These are phyloP conservation scores for Sebastes iracundus DNA, from an alignment of 2,797 vertebrate genomes.

Conservation along the genomic window DNA sequence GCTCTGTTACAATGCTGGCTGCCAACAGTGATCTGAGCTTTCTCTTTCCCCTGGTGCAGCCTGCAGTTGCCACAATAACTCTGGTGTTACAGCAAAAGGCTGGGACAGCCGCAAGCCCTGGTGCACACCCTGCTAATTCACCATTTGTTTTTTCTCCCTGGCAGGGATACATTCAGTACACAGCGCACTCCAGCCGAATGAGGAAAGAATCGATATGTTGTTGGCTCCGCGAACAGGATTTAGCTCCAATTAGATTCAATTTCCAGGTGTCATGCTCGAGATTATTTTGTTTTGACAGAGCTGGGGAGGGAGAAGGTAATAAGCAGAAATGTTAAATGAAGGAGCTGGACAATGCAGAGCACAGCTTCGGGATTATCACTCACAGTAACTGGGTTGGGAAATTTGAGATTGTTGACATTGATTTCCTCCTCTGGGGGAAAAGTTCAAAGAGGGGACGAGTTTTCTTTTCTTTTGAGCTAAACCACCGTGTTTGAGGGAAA, in stretches of 20 bases:
- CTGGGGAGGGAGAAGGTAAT: slow-evolving; percentile 39
- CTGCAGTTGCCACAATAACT: slow-evolving; percentile 65
- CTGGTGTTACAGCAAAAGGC: slow-evolving; percentile 31
- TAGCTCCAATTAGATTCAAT: slow-evolving; percentile 71
- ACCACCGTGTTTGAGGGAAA: slow-evolving; percentile 22
- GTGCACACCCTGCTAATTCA: slow-evolving; percentile 60
- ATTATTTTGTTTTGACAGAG: slow-evolving; percentile 66
- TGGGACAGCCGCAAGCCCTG: slow-evolving; percentile 38
- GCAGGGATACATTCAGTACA: slow-evolving; percentile 63
- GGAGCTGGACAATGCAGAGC: slow-evolving; percentile 13
- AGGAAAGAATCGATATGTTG: slow-evolving; percentile 62
- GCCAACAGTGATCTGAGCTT: slow-evolving; percentile 55
- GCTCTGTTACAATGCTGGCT: slow-evolving; percentile 45
- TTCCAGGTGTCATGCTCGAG: slow-evolving; percentile 67
- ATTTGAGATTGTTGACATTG: slow-evolving; percentile 21
- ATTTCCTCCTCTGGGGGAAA: slow-evolving; percentile 22
- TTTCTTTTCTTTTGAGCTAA: slow-evolving; percentile 27
- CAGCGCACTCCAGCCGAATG: slow-evolving; percentile 34
- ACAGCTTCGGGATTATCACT: slow-evolving; percentile 5
- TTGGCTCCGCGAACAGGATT: slow-evolving; percentile 53
- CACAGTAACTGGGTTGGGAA: slow-evolving; percentile 5
- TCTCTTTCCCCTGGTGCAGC: slow-evolving; percentile 22
- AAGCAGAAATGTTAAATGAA: slow-evolving; percentile 48
- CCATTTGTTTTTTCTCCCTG: slow-evolving; percentile 63
- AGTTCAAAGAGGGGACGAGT: slow-evolving; percentile 31